These are phyloP conservation scores for Limnephilus lunatus DNA, from an alignment of 2,888 invertebrate genomes.

Conservation along the genomic window DNA sequence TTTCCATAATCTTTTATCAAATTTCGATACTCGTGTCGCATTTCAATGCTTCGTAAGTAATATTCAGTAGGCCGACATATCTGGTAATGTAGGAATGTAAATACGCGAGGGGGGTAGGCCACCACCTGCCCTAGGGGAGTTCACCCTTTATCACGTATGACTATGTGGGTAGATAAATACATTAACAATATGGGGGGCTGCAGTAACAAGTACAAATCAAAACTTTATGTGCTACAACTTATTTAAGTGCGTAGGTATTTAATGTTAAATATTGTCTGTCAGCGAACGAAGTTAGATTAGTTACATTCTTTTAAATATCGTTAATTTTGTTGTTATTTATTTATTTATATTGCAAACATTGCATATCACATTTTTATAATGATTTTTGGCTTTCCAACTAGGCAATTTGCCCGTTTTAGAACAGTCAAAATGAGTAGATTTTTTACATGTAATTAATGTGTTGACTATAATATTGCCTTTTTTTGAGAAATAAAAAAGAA, in stretches of 20 bases:
- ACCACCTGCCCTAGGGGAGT: constrained; percentile 11
- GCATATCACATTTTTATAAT: no score
- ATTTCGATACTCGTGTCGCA: constrained; percentile 31
- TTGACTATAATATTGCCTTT: no score
- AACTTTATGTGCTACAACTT: not conserved
- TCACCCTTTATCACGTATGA: constrained; percentile 19
- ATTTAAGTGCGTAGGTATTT: not conserved
- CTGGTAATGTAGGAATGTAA: constrained; percentile 44
- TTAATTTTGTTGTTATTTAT: no score
- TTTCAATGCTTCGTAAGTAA: not conserved
- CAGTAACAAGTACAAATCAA: constrained; percentile 30
- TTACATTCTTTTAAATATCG: no score
- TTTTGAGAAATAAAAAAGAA: no score
- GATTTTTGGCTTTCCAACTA: no score
- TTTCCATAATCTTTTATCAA: constrained; percentile 15
- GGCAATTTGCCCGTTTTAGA: no score
- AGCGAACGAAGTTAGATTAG: no score
- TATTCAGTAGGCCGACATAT: constrained; percentile 18
- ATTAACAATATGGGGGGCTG: constrained; percentile 24
- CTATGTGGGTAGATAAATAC: constrained; percentile 34
- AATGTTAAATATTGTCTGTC: not conserved
- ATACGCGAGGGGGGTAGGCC: constrained; percentile 14
- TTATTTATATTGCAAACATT: no score
- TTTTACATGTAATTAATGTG: no score
- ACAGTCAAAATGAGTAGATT: no score